Conservation (phyloP, 2,797 vertebrate species). For the Acropternis orthonyx region DNA sequence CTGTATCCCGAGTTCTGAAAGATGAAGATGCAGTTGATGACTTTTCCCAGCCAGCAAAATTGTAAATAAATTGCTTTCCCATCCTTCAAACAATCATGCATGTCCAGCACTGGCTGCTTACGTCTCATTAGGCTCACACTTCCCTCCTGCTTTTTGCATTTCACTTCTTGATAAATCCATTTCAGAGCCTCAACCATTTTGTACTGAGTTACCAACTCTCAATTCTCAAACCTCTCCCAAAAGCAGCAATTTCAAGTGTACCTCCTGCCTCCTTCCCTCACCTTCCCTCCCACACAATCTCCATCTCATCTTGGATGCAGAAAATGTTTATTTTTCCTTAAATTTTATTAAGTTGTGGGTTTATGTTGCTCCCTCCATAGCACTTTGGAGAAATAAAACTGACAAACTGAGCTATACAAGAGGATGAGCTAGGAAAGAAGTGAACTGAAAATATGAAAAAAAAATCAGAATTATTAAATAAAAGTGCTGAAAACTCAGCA, state of each 20-base stretch:
- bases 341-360: background rate
- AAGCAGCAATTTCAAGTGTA: conserved; percentile 6
- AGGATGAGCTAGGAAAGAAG: background rate
- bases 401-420: background rate
- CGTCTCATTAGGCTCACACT: background rate
- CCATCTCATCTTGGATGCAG: background rate
- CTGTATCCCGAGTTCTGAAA: background rate
- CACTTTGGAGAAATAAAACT: conserved; percentile 36
- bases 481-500: background rate
- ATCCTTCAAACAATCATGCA: background rate
- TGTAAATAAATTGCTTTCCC: background rate
- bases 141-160: background rate
- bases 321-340: conserved; percentile 18
- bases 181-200: background rate
- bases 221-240: conserved; percentile 1
- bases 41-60: background rate
- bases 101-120: background rate
- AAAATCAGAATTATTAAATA: background rate
- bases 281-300: conserved; percentile 2
- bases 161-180: background rate
- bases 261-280: background rate
- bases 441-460: background rate
- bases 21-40: background rate
- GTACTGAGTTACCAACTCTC: background rate
- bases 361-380: background rate